phyloP scores from a whole-genome alignment of 1,140 invertebrate genomes.

The Sipha flava region DNA sequence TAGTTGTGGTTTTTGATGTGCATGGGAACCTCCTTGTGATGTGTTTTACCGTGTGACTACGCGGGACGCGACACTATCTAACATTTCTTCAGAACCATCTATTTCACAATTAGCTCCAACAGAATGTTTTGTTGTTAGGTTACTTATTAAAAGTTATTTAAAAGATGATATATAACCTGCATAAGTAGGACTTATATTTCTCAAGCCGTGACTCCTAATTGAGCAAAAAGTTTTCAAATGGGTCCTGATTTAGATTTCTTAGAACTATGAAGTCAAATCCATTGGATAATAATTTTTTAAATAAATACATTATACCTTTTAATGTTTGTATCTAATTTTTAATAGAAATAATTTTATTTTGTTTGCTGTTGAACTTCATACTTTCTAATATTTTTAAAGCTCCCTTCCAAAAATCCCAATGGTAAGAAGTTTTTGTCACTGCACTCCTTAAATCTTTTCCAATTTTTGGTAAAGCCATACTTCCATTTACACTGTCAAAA shows the following conservation, averaged over 20 bases:
- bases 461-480: not conserved
- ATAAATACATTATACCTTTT: not conserved
- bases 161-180: not conserved
- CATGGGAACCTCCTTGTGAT: no score
- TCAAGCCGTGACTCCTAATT: not conserved
- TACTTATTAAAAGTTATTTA: not conserved
- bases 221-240: no score
- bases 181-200: not conserved
- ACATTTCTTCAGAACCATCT: not conserved
- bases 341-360: not conserved
- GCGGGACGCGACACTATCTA: no score
- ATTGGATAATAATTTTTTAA: not conserved
- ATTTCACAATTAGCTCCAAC: not conserved
- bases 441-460: not conserved
- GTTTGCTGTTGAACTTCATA: not conserved
- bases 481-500: not conserved
- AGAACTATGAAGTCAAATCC: not conserved
- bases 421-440: not conserved
- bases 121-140: not conserved
- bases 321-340: not conserved
- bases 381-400: not conserved
- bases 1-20: no score
- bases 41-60: no score
- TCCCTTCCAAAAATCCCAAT: not conserved
- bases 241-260: not conserved